Evolutionary conservation across 2,888 invertebrate genomes (phyloP), one percentile per base, ranked within the genome.

Genomic region (Gari tellinella): DNA sequence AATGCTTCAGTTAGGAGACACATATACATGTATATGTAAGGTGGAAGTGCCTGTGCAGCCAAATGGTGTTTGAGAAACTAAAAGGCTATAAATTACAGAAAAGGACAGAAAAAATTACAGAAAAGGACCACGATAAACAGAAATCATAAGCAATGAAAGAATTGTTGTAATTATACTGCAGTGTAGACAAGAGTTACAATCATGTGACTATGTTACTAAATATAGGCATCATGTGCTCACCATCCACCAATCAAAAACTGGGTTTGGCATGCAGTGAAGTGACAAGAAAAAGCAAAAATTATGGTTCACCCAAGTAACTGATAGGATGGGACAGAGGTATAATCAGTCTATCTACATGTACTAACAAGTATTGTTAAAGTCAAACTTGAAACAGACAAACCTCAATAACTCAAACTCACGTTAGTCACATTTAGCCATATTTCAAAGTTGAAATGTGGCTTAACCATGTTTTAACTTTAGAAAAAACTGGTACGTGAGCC

Each of bases 181-280:
- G 69, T 64, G 63, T 66, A 64, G 62, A 72, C 64, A 65, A 65
- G 56, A 72, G 61, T 60, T 65, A 65, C 65, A 65, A 62, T 53
- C 53, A 56, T 61, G 72, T 72, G 72, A 72, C 72, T 67, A 65
- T 72, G 72, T 72, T 72, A 72, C 72, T 72, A 72, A 66, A 72
- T 65, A 66, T 67, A 72, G 72, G 58, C 58, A 62, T 61, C 51
- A 62, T 41, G 64, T 67, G 60, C 60, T 49, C 51, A 69, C 76
- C 70, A 67, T 67, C 67, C 67, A 70, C 76, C 76, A 76, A 65
- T 67, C 55, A 70, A 52, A 31, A 70, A 62, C 46, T 56, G 75
- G 68, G 70, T 62, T 31, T 60, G 46, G 55, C 81, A 81, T 81
- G 81, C 81, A 81, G 75, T 75, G 78, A 72, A 37, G 43, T 62